Evolutionary conservation across 2,888 invertebrate species (phyloP).

Genomic region (Ochropacha duplaris): DNA sequence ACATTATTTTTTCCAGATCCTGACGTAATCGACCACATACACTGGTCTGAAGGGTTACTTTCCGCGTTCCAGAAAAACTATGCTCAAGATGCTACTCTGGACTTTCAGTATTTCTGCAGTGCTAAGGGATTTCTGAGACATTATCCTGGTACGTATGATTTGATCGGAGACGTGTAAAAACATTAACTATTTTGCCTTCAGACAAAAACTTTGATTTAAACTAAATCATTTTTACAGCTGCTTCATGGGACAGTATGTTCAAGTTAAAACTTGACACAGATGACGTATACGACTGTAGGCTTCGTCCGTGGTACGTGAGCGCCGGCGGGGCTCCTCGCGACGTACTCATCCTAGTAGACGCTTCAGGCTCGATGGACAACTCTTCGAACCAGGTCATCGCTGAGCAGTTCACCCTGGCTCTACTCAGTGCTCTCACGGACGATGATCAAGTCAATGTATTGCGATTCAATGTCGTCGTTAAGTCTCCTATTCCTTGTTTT

Average conservation of each 20-base stretch:
- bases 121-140: constrained; percentile 72
- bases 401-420: constrained; percentile 58
- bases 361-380: constrained; percentile 72
- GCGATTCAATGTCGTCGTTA: constrained; percentile 60
- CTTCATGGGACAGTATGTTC: constrained; percentile 67
- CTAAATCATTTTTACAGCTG: constrained; percentile 43
- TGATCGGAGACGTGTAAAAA: neutral
- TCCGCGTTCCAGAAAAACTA: constrained; percentile 68
- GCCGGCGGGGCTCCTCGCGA: constrained; percentile 73
- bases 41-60: constrained; percentile 67
- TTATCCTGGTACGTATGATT: constrained; percentile 59
- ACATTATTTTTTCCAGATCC: constrained; percentile 36
- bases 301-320: constrained; percentile 75
- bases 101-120: constrained; percentile 74
- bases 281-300: constrained; percentile 69
- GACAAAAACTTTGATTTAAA: too few relatives aligned
- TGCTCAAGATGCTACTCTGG: constrained; percentile 65
- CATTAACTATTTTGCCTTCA: neutral
- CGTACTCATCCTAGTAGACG: constrained; percentile 67
- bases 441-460: constrained; percentile 74
- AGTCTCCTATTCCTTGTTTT: constrained; percentile 68
- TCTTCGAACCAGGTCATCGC: constrained; percentile 64
- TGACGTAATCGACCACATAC: constrained; percentile 48
- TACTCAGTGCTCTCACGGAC: constrained; percentile 73
- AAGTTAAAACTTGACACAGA: constrained; percentile 48